Base-by-base conservation (phyloP, 2,888 invertebrate genomes). In the Meteorus cinctellus region DNA sequence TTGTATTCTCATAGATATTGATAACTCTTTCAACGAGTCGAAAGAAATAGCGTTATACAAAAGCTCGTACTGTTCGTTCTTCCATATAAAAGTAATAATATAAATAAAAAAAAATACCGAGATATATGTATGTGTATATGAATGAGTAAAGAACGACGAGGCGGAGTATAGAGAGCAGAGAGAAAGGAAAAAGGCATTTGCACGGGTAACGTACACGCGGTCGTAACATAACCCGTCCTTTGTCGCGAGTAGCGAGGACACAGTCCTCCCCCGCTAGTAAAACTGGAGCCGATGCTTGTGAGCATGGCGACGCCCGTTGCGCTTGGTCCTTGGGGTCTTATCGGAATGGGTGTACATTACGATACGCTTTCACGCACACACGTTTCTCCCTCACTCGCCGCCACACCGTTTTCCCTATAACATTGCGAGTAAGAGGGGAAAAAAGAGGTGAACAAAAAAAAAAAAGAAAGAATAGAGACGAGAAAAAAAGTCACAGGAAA, bases 171-270 rank as follows among this genome's bases (percentile, higher is more conserved):
- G 45, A 63, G 63, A 55, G 27, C 51, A 41, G 62, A 70, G 65
- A 76, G 72, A 77, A 70, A 69, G 65, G 72, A 76, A 81, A 82
- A 81, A 81, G 77, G 78, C 77, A 78, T 80, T 79, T 81, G 80
- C 79, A 75, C 72, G 78, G 75, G 78, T 77, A 79, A 80, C 79
- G 79, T 79, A 78, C 79, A 77, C 78, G 77, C 77, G 80, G 80
- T 80, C 79, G 83, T 84, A 82, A 83, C 83, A 82, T 83, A 85
- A 85, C 82, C 83, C 85, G 82, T 84, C 82, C 84, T 84, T 84
- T 84, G 83, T 85, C 82, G 82, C 82, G 77, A 55, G 77, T 68
- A 36, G 29, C 14, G 65, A 68, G 68, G 60, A 62, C 67, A 59
- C n/a, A 29, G 45, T 68, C 71, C 71, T 31, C 62, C 41, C 55